These are phyloP conservation scores for Danaus chrysippus DNA, from an alignment of 2,888 invertebrate genomes.

Conservation along the genomic window DNA sequence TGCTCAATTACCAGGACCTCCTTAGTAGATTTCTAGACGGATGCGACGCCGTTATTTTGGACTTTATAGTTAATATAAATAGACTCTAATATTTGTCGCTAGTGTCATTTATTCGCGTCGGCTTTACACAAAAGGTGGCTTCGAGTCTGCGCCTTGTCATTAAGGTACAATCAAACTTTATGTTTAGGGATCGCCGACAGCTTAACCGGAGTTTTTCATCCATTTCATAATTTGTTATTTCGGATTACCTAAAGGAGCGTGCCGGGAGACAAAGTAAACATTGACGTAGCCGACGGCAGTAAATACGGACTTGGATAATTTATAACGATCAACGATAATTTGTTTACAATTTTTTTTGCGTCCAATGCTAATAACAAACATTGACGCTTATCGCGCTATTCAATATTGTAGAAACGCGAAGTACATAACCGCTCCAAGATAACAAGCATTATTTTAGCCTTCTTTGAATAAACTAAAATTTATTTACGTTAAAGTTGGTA, in stretches of 20 bases:
- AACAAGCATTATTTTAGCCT: no score
- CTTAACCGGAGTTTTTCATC: slow-evolving; percentile 75
- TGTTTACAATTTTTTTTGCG: slow-evolving; percentile 24
- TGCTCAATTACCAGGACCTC: slow-evolving; percentile 79
- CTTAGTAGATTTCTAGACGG: slow-evolving; percentile 72
- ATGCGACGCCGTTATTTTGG: slow-evolving; percentile 50
- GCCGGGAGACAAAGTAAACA: slow-evolving; percentile 77
- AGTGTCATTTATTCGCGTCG: slow-evolving; percentile 60
- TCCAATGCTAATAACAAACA: no score
- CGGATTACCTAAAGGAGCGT: slow-evolving; percentile 59
- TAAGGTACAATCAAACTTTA: slow-evolving; percentile 76
- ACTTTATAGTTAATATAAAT: slow-evolving; percentile 57
- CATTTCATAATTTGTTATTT: slow-evolving; percentile 78
- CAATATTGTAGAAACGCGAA: no score
- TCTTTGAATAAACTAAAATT: no score
- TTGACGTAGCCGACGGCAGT: slow-evolving; percentile 42
- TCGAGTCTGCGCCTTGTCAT: slow-evolving; percentile 75
- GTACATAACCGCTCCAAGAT: no score
- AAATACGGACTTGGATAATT: slow-evolving; percentile 21
- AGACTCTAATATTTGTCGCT: slow-evolving; percentile 58
- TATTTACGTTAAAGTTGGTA: slow-evolving; percentile 1
- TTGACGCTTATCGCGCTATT: no score
- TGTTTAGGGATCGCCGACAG: slow-evolving; percentile 78
- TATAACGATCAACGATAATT: slow-evolving; percentile 31
- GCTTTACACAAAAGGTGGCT: slow-evolving; percentile 72